These are phyloP conservation scores for Argyra leucocephala DNA, from an alignment of 2,888 invertebrate genomes.

Conservation along the genomic window DNA sequence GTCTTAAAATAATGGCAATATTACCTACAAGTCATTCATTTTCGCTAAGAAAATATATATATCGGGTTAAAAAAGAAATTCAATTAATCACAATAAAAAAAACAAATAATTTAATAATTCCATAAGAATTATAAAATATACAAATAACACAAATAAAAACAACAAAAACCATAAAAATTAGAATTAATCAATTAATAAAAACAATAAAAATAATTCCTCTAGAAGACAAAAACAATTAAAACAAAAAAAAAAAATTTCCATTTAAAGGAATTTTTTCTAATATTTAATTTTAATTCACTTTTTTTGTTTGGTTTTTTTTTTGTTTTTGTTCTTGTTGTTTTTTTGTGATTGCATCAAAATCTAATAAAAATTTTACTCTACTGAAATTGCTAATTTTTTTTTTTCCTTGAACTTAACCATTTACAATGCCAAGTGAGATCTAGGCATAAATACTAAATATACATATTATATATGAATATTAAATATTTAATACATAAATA, in stretches of 20 bases:
- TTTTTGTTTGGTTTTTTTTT: no score
- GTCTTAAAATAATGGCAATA: no score
- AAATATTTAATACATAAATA: not conserved
- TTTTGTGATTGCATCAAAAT: no score
- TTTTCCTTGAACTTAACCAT: constrained; percentile 17
- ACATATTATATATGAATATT: not conserved
- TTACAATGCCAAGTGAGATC: constrained; percentile 12
- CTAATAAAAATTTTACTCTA: not conserved
- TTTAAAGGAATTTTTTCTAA: constrained; percentile 12
- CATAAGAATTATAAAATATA: no score
- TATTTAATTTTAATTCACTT: not conserved
- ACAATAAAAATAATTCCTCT: not conserved
- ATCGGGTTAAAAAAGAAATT: no score
- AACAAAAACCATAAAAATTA: no score
- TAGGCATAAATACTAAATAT: not conserved
- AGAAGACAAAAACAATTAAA: constrained; percentile 9
- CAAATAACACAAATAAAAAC: no score
- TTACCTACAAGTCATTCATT: no score
- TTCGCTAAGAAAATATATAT: no score
- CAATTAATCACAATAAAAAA: no score
- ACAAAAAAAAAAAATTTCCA: constrained; percentile 8
- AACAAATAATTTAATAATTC: no score
- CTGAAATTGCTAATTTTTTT: not conserved
- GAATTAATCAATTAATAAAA: not conserved
- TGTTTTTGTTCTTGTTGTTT: no score